Base-by-base conservation (phyloP, 2,113 vertebrate genomes). In the Psilopogon haemacephalus region DNA sequence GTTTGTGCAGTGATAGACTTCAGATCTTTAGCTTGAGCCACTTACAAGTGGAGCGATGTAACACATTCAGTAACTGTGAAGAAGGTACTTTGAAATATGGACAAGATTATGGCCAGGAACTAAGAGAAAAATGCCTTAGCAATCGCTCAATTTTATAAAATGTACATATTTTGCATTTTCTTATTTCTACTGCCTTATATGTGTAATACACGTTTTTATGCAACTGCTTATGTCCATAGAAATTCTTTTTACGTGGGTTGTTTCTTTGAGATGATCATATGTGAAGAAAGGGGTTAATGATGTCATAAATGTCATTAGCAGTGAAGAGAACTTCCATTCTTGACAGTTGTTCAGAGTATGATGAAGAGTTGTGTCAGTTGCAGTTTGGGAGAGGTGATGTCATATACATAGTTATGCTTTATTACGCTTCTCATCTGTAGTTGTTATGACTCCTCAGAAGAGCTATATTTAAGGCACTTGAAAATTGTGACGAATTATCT, bases 181-280 rank as follows among this genome's bases (percentile, higher is more conserved):
- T 23, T 20, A 8, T 5, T 72, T 38, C 2, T 1, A 0, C 4
- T 38, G 19, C n/a, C 30, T 23, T 12, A 8, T 44, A 6, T 15
- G 4, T 15, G 3, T 64, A 28, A 38, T 6, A 13, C 8, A 8
- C 1, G 1, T n/a, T 73, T 92, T 79, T 7, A 1, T 69, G 55
- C 19, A 38, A 56, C 14, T 5, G 2, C 5, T 18, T 2, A 1
- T 0, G 0, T 14, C 23, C 15, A 5, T 11, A 5, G 16, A 20
- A 40, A 32, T 82, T 42, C 10, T 15, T n/a, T 48, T 48, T n/a
- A 2, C 28, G 1, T 48, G 48, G 48, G 17, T 33, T 2, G 15
- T 26, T 42, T 40, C 42, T 73, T 23, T 64, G 6, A 28, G 50
- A 12, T 18, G 23, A 9, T 32, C 3, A 8, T 23, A 16, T 72